Conservation (phyloP, 1,140 invertebrate genomes). For the Neotoxoptera formosana region DNA sequence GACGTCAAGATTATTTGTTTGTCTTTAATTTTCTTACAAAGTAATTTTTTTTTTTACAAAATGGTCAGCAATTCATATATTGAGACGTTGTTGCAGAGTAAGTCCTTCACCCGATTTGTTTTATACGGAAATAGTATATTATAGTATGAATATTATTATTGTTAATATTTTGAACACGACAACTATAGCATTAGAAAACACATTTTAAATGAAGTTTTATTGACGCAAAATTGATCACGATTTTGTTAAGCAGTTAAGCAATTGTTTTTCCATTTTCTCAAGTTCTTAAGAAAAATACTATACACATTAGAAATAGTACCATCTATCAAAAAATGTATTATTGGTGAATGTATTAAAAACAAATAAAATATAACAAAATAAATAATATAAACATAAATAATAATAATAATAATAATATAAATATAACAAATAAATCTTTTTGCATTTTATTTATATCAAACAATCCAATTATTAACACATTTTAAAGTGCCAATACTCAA, state of each 20-base stretch:
- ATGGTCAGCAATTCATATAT: background rate
- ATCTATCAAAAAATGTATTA: too few relatives aligned
- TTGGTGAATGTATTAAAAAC: background rate
- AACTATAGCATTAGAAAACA: background rate
- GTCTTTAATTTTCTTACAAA: background rate
- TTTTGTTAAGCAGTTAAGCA: background rate
- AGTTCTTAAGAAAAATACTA: background rate
- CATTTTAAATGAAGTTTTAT: background rate
- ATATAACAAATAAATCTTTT: too few relatives aligned
- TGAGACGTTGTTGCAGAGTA: background rate
- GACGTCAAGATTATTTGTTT: background rate
- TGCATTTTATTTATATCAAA: too few relatives aligned
- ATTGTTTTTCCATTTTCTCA: background rate
- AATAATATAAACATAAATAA: too few relatives aligned
- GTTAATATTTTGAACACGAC: background rate
- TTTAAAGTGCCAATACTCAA: too few relatives aligned
- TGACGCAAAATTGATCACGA: background rate
- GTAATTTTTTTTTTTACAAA: background rate
- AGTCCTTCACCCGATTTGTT: background rate
- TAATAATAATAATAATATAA: too few relatives aligned
- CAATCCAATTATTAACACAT: too few relatives aligned
- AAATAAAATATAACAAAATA: background rate
- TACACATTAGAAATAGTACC: too few relatives aligned
- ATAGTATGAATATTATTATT: background rate
- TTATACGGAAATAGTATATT: background rate